A percentile compares a stretch with the other conserved stretches of the same genome.
Evolutionary conservation across 2,888 invertebrate species (phyloP).

Genomic region (Laothoe populi): DNA sequence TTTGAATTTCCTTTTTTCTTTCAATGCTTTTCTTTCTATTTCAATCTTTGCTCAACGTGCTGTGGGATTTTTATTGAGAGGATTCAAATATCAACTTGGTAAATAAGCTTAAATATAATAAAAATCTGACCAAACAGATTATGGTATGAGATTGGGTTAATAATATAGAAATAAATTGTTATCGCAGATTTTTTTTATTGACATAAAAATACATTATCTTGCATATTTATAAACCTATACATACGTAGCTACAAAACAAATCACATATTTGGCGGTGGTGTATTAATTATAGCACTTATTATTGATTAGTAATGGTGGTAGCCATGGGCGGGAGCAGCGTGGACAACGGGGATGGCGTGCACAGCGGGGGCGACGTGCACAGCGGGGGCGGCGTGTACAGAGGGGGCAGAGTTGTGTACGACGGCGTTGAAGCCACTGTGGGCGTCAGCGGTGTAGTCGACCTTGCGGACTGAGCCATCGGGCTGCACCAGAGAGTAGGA

Average conservation of each 20-base stretch:
- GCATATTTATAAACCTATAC: constrained; percentile 4
- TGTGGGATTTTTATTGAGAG: too few relatives aligned
- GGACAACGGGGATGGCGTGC: constrained; percentile 48
- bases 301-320: constrained; percentile 41
- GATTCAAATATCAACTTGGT: too few relatives aligned
- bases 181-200: too few relatives aligned
- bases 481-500: constrained; percentile 80
- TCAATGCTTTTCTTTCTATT: too few relatives aligned
- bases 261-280: not conserved
- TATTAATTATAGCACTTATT: not conserved
- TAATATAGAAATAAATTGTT: too few relatives aligned
- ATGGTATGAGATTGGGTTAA: too few relatives aligned
- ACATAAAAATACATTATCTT: too few relatives aligned
- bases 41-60: too few relatives aligned
- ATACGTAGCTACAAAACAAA: not conserved
- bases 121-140: too few relatives aligned
- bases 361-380: constrained; percentile 31
- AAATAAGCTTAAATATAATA: too few relatives aligned
- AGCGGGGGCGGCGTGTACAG: constrained; percentile 46
- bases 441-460: constrained; percentile 83
- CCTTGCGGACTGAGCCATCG: constrained; percentile 81
- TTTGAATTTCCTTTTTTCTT: too few relatives aligned
- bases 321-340: constrained; percentile 42
- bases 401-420: constrained; percentile 56
- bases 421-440: constrained; percentile 73